Base-by-base conservation (phyloP, 2,888 invertebrate genomes). In the Gibbula magus region DNA sequence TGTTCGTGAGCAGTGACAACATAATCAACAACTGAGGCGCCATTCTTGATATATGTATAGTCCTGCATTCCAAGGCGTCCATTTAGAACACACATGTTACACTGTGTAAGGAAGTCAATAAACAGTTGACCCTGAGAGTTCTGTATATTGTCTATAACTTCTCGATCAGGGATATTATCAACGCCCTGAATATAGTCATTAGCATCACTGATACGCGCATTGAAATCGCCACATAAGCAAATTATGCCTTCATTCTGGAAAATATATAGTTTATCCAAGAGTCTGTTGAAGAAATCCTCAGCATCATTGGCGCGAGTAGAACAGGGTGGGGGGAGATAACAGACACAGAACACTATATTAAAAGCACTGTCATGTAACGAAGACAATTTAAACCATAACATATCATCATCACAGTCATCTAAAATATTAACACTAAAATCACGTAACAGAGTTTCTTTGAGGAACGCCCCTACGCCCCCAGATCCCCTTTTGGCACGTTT, bases 401-500 rank as follows among this genome's bases (percentile, higher is more conserved):
- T 52, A 52, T 18, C 52, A 13, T 52, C 52, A 13, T 10, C 18
- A 52, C 13, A 52, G 10, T 52, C 18, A 52, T 52, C 18, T 52
- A 52, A 52, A 52, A 52, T 52, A 13, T 52, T 52, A 52, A 52
- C 18, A 52, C 18, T 18, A 52, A 52, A 52, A 52, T 52, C 10
- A 52, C 52, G 52, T 13, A 13, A 52, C 13, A 52, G 52, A 13
- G 10, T 52, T 10, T 13, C 18, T 10, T 52, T 52, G 10, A 52
- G 13, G 18, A 52, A 52, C 52, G 45, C 29, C 29, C 77, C 77
- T 1, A 82, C 66, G 0, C 78, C 79, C 29, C 79, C 82, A 0
- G 82, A 82, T 4, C 82, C 82, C 3, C 45, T 53, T 51, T 22
- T 79, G 8, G 82, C 79, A 66, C 51, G 70, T 29, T 22, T 25